These are phyloP conservation scores for Myrmecophaga tridactyla DNA, from an alignment of 2,113 vertebrate species.

Conservation along the genomic window DNA sequence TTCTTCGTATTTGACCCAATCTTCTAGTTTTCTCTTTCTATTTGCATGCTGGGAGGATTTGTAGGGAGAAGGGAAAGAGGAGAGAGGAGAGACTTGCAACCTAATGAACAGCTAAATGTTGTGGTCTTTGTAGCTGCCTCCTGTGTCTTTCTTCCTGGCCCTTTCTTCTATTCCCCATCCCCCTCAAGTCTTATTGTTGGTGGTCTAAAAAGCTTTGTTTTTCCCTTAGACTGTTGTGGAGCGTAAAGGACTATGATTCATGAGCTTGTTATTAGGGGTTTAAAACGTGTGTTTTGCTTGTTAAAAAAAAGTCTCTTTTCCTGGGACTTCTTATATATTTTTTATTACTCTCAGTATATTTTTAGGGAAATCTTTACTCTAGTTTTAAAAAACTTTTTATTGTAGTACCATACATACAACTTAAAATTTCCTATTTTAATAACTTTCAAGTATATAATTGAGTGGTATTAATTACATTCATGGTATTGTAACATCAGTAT, in stretches of 20 bases:
- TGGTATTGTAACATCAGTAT: too few relatives aligned
- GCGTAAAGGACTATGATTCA: neutral
- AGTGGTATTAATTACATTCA: too few relatives aligned
- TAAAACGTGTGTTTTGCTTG: constrained; percentile 19
- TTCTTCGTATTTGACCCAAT: constrained; percentile 46
- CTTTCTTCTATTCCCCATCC: neutral
- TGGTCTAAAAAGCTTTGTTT: constrained; percentile 63
- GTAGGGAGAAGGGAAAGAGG: neutral
- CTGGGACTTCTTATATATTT: neutral
- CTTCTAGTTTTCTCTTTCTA: constrained; percentile 42
- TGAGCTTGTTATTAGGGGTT: constrained; percentile 56
- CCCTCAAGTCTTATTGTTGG: neutral
- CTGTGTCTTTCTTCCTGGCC: neutral
- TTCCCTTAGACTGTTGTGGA: constrained; percentile 50
- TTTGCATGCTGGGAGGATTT: constrained; percentile 1
- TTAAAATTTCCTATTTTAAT: too few relatives aligned
- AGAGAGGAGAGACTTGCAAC: neutral
- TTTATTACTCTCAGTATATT: neutral
- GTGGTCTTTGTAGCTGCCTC: neutral
- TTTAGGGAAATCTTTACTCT: neutral
- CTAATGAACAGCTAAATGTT: neutral
- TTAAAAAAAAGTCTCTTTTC: neutral
- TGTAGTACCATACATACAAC: too few relatives aligned
- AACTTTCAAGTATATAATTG: too few relatives aligned
- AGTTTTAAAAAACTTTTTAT: too few relatives aligned